Percentiles rank a stretch among this genome's conserved stretches.
Conservation (phyloP, 2,797 vertebrate species). For the Gymnoscopelus braueri region DNA sequence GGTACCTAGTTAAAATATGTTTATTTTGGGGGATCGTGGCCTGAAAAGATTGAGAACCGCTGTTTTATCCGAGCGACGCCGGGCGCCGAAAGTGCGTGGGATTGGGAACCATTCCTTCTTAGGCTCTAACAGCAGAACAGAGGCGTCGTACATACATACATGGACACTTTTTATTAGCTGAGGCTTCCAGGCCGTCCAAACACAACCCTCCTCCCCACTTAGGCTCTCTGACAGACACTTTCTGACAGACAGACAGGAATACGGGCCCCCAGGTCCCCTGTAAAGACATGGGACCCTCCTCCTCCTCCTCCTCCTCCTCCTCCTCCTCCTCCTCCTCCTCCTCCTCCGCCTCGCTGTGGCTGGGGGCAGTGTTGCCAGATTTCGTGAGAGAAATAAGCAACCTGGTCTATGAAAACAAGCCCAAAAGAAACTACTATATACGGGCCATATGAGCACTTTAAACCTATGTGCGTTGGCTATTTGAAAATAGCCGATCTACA, state of each 20-base stretch:
- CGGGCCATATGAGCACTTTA: too few relatives aligned
- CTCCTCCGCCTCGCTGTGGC: constrained; percentile 24
- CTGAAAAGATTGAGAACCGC: too few relatives aligned
- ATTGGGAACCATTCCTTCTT: too few relatives aligned
- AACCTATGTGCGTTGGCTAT: too few relatives aligned
- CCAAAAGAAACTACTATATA: too few relatives aligned
- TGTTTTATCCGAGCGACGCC: too few relatives aligned
- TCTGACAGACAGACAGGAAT: constrained; percentile 48
- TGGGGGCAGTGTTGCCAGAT: background rate
- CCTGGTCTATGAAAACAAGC: too few relatives aligned
- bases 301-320: constrained; percentile 10
- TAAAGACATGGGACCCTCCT: constrained; percentile 17
- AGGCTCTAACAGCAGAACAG: constrained; percentile 25
- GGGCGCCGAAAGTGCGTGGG: too few relatives aligned
- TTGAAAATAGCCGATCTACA: too few relatives aligned
- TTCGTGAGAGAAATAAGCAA: too few relatives aligned
- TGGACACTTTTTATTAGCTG: constrained; percentile 49
- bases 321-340: constrained; percentile 1
- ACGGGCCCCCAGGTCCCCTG: constrained; percentile 31
- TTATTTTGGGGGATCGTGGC: too few relatives aligned
- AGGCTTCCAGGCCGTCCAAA: constrained; percentile 54
- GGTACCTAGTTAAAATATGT: too few relatives aligned
- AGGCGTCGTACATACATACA: constrained; percentile 24
- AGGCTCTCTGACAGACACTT: constrained; percentile 50
- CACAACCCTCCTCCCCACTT: constrained; percentile 37